Percentiles rank a stretch among this genome's conserved stretches.
Conservation (phyloP, 2,113 vertebrate genomes). For the Todiramphus saurophagus region DNA sequence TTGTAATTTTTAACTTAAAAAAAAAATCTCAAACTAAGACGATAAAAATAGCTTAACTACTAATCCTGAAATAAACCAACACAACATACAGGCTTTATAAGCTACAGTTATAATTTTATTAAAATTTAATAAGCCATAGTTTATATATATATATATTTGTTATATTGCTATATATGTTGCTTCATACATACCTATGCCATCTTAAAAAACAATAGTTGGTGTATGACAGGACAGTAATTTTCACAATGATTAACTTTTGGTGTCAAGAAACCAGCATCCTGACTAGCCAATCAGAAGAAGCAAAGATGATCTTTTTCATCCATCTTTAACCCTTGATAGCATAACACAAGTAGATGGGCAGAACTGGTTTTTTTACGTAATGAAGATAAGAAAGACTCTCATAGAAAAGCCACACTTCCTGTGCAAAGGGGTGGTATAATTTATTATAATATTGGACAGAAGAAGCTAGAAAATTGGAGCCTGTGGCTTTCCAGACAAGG, state of each 20-base stretch:
- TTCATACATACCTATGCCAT: neutral
- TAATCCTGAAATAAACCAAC: neutral
- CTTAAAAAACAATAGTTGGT: neutral
- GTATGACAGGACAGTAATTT: neutral
- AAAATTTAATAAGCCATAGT: neutral
- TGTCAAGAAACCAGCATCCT: neutral
- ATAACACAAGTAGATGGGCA: neutral
- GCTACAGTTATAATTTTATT: neutral
- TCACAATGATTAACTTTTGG: neutral
- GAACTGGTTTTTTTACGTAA: neutral
- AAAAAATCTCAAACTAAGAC: neutral
- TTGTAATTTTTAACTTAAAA: neutral
- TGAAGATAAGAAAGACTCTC: neutral
- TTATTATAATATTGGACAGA: neutral
- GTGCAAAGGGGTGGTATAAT: neutral
- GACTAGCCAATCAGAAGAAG: neutral
- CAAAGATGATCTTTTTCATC: neutral
- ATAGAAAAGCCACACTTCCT: neutral
- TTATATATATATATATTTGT: neutral
- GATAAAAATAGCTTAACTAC: neutral
- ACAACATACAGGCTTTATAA: neutral
- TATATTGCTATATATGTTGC: neutral
- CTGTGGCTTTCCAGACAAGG: neutral
- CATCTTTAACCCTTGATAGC: neutral
- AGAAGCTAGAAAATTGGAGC: neutral